Base-by-base conservation (phyloP, 2,888 invertebrate species). In the Zygaena filipendulae region DNA sequence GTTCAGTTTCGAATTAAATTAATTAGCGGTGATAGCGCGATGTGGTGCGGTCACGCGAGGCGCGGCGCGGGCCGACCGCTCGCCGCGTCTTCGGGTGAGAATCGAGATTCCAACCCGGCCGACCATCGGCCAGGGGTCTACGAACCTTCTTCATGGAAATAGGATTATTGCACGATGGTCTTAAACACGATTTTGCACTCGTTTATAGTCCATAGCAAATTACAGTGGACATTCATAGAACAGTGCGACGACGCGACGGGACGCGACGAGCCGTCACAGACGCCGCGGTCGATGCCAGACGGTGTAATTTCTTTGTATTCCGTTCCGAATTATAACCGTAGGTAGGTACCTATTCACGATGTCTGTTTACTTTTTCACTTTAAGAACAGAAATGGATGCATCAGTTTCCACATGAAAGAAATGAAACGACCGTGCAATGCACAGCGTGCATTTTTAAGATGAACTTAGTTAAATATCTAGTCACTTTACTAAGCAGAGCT, bases 81-180 rank as follows among this genome's bases (percentile, higher is more conserved):
- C 37, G 30, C 30, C 32, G 33, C 39, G 38, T 31, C n/a, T n/a
- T n/a, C n/a, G n/a, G n/a, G 22, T 29, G 25, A 30, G 24, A 37
- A 10, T 25, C 32, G 26, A 38, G 31, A 26, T 10, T 21, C n/a
- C n/a, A n/a, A n/a, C 16, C 4, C 16, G 16, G 16, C 16, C 16
- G 4, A 16, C 16, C 16, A 16, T 16, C 16, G 7, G 4, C 16
- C 5, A 16, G 16, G 52, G 66, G 66, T 69, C 68, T 69, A 51
- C 62, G 66, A 70, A 69, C 69, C 62, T 52, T 46, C 39, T 62
- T 68, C 69, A 67, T 71, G 68, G 64, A 71, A 71, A 71, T 69
- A 59, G 59, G 66, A 71, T 71, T 72, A 69, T 62, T 64, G 61
- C 66, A 55, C 67, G 67, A 59, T 55, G 59, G 51, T 53, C 57